phyloP scores from a whole-genome alignment of 2,797 vertebrate genomes.

The Allobates femoralis region DNA sequence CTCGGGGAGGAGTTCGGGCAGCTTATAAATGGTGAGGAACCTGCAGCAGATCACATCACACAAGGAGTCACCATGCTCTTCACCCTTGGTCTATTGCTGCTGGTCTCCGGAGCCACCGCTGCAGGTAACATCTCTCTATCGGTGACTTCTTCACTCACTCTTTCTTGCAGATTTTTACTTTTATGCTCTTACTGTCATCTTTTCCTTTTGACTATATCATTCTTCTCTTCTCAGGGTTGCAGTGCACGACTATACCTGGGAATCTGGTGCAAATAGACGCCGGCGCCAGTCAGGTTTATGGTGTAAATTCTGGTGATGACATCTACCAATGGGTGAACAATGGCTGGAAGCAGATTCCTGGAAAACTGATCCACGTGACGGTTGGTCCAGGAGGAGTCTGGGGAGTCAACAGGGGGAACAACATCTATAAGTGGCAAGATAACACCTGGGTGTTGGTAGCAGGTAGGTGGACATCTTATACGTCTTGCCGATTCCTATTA shows the following conservation, averaged over 20 bases:
- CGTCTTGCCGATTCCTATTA: too few relatives aligned
- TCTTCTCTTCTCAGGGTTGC: neutral
- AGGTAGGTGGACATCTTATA: neutral
- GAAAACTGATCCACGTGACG: slow-evolving; percentile 23
- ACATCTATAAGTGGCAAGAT: slow-evolving; percentile 16
- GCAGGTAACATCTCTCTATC: neutral
- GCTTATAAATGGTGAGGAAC: neutral
- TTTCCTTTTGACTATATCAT: neutral
- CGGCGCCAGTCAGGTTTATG: slow-evolving; percentile 37
- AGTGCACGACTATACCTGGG: neutral
- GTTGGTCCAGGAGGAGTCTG: slow-evolving; percentile 31
- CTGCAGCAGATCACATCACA: neutral
- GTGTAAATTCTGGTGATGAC: neutral
- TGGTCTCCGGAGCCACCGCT: neutral
- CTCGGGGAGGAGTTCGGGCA: neutral
- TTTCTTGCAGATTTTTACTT: neutral
- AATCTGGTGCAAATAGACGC: neutral
- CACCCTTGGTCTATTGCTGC: neutral
- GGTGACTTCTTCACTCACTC: too few relatives aligned
- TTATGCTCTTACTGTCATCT: neutral
- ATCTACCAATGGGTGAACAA: neutral
- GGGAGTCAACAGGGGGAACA: slow-evolving; percentile 11
- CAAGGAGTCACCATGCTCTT: neutral
- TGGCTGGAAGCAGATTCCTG: neutral
- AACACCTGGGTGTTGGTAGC: neutral